Evolutionary conservation across 2,113 vertebrate genomes (phyloP).

Genomic region (Zootoca vivipara): DNA sequence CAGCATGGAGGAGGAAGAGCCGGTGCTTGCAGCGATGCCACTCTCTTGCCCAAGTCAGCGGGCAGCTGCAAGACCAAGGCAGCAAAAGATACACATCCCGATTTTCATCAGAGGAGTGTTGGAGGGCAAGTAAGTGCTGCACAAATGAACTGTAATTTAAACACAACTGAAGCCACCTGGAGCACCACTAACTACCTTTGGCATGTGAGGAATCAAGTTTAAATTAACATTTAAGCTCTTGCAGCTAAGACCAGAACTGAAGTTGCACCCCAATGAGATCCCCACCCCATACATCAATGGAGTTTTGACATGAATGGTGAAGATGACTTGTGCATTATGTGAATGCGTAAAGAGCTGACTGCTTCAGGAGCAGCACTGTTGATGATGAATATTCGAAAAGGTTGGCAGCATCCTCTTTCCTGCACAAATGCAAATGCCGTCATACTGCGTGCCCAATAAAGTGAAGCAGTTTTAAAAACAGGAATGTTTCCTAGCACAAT

Average conservation of each 20-base stretch:
- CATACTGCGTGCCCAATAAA: rapidly evolving
- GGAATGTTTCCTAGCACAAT: neutral
- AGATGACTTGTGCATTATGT: too few species aligned
- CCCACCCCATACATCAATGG: neutral
- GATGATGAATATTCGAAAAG: neutral
- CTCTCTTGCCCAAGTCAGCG: too few species aligned
- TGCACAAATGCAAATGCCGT: rapidly evolving
- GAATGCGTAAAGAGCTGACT: neutral
- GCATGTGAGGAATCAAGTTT: too few species aligned
- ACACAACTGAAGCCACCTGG: neutral
- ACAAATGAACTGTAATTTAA: neutral
- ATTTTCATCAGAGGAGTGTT: too few species aligned
- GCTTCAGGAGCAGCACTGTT: rapidly evolving
- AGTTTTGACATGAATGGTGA: neutral
- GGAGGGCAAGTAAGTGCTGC: too few species aligned
- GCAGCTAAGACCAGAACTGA: neutral
- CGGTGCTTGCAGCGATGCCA: too few species aligned
- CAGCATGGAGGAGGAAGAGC: too few species aligned
- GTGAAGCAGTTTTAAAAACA: neutral
- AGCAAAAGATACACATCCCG: too few species aligned
- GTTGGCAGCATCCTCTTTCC: too few species aligned
- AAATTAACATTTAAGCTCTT: neutral
- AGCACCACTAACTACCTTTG: too few species aligned
- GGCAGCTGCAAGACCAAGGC: too few species aligned
- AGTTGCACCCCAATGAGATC: neutral